These are phyloP conservation scores for Andrena fulva DNA, from an alignment of 2,888 invertebrate species.

Conservation along the genomic window DNA sequence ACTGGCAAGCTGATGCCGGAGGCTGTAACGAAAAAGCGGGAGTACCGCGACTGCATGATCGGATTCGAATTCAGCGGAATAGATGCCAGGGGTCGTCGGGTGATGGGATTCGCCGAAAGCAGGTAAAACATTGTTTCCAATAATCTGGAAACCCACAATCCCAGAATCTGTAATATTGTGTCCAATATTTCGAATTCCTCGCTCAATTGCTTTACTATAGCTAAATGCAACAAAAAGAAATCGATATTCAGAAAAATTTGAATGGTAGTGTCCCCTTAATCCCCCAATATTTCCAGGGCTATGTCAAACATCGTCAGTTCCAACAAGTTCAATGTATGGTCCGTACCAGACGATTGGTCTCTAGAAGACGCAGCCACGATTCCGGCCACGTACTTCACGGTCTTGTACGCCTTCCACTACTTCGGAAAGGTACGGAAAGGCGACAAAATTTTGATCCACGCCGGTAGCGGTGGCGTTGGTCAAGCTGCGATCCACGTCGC, in stretches of 20 bases:
- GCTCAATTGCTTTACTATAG: no score
- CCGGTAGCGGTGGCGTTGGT: slow-evolving; percentile 88
- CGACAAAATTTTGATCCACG: slow-evolving; percentile 84
- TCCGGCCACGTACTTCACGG: slow-evolving; percentile 88
- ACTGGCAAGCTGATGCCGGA: slow-evolving; percentile 95
- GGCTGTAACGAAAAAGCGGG: slow-evolving; percentile 89
- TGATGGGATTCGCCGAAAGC: slow-evolving; percentile 84
- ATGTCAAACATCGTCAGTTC: slow-evolving; percentile 36
- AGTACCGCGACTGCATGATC: slow-evolving; percentile 88
- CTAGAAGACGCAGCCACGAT: slow-evolving; percentile 89
- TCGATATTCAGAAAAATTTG: no score
- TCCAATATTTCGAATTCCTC: no score
- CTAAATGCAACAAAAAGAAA: no score
- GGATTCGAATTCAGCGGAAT: slow-evolving; percentile 90
- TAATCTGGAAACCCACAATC: no score
- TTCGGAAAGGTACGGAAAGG: slow-evolving; percentile 86
- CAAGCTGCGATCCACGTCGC: slow-evolving; percentile 89
- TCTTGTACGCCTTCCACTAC: slow-evolving; percentile 86
- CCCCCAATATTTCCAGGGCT: slow-evolving; percentile 20
- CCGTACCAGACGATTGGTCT: slow-evolving; percentile 87
- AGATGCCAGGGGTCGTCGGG: slow-evolving; percentile 83
- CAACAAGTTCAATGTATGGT: slow-evolving; percentile 82
- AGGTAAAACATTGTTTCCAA: slow-evolving; percentile 35
- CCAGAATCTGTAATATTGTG: neutral
- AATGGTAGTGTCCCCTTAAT: no score